A percentile compares a stretch with the other conserved stretches of the same genome.
These are phyloP conservation scores for Bicyclus anynana DNA, from an alignment of 1,140 invertebrate genomes.

Conservation along the genomic window DNA sequence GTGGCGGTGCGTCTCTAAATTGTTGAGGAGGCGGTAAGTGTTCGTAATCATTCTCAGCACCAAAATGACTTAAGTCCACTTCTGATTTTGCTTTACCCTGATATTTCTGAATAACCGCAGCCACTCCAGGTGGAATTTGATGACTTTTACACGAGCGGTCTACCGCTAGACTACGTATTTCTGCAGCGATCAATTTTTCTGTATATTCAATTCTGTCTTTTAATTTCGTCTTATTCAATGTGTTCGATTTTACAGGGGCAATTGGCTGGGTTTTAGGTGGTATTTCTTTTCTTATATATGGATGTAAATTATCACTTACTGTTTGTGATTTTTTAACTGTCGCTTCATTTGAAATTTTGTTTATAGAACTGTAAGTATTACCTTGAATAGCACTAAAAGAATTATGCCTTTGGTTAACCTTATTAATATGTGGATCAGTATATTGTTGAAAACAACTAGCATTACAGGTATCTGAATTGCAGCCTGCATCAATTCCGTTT, in stretches of 20 bases:
- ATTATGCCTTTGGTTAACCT: constrained; percentile 69
- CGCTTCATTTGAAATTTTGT: constrained; percentile 53
- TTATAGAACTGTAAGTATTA: constrained; percentile 47
- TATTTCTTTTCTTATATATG: constrained; percentile 74
- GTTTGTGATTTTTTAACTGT: constrained; percentile 70
- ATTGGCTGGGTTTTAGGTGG: constrained; percentile 38
- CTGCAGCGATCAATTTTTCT: constrained; percentile 72
- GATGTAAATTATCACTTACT: constrained; percentile 68
- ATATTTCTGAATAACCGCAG: constrained; percentile 50
- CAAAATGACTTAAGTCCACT: constrained; percentile 74
- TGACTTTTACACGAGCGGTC: constrained; percentile 65
- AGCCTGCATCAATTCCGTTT: constrained; percentile 66
- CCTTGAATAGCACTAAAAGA: constrained; percentile 72
- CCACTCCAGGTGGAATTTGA: constrained; percentile 36
- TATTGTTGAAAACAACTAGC: constrained; percentile 58
- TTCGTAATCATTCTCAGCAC: constrained; percentile 82
- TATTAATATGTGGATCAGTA: constrained; percentile 38
- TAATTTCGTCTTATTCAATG: constrained; percentile 57
- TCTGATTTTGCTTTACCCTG: constrained; percentile 78
- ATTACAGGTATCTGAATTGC: constrained; percentile 65
- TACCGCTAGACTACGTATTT: constrained; percentile 70
- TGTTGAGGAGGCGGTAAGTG: constrained; percentile 90
- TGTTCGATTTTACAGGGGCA: constrained; percentile 45
- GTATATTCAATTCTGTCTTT: constrained; percentile 75
- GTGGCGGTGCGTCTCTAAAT: constrained; percentile 88